phyloP scores from a whole-genome alignment of 2,797 vertebrate species.

The Pipistrellus kuhlii region DNA sequence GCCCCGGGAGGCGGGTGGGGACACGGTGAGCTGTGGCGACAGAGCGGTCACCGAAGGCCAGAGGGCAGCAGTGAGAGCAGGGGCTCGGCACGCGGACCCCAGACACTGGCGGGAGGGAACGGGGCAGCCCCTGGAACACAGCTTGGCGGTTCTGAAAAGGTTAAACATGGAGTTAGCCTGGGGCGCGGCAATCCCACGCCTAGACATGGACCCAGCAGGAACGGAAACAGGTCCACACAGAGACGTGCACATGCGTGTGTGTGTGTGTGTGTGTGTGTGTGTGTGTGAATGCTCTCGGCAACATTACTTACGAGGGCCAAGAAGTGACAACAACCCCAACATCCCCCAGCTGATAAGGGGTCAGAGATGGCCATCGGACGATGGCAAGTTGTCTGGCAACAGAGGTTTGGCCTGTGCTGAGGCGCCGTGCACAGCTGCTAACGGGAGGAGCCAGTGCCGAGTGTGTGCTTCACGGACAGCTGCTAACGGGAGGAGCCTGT shows the following conservation, averaged over 20 bases:
- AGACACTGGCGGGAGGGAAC: background rate
- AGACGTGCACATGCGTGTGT: background rate
- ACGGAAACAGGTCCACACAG: background rate
- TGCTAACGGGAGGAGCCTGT: too few species aligned
- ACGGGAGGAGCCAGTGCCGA: too few species aligned
- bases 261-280: background rate
- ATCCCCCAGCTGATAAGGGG: background rate
- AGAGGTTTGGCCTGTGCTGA: too few species aligned
- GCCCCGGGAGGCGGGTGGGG: background rate
- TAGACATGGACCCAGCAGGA: background rate
- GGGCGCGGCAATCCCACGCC: background rate
- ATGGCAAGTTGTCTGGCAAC: rapidly evolving
- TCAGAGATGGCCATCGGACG: too few species aligned
- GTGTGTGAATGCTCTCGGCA: rapidly evolving
- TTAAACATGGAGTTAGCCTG: background rate
- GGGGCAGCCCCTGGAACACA: background rate
- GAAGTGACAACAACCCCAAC: too few species aligned
- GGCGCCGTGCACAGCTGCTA: background rate
- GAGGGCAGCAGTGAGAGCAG: too few species aligned
- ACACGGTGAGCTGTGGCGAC: rapidly evolving
- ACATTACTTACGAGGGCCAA: background rate
- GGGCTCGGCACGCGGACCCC: background rate
- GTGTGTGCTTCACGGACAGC: background rate
- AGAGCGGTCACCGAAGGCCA: rapidly evolving
- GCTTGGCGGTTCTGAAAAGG: background rate